These are phyloP conservation scores for Porites australiensis DNA, from an alignment of 64 coral and sea anemone species.

Conservation along the genomic window DNA sequence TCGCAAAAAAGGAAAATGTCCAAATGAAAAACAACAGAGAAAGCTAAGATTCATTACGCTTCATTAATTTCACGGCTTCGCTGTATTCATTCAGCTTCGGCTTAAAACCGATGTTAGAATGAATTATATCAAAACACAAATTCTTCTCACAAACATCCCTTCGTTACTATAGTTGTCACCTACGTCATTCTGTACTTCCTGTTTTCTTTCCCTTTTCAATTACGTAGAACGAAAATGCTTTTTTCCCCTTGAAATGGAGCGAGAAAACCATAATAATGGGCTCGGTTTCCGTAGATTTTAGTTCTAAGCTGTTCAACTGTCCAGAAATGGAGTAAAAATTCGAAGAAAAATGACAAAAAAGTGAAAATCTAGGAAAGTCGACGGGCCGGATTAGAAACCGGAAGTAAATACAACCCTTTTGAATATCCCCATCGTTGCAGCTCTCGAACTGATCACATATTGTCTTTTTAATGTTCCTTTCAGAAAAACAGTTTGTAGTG, in stretches of 20 bases:
- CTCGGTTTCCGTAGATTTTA: neutral
- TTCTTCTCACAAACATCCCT: neutral
- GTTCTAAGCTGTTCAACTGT: neutral
- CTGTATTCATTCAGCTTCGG: too few relatives aligned
- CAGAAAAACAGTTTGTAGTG: neutral
- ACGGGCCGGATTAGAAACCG: neutral
- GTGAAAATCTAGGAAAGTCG: neutral
- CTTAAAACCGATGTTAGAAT: neutral
- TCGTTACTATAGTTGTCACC: conserved; percentile 55
- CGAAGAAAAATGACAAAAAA: neutral
- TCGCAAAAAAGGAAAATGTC: neutral
- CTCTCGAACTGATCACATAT: conserved; percentile 26
- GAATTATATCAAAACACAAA: neutral
- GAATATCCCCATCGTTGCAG: neutral
- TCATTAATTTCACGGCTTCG: neutral
- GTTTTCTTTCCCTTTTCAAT: conserved; percentile 58
- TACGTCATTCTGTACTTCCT: conserved; percentile 47
- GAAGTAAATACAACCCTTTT: neutral
- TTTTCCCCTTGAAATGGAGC: neutral
- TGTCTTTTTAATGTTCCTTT: conserved; percentile 4
- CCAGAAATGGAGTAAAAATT: neutral
- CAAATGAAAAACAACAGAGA: neutral
- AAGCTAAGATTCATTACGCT: neutral
- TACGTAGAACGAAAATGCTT: conserved; percentile 15
- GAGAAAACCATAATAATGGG: conserved; percentile 15